phyloP scores from a whole-genome alignment of 2,888 invertebrate genomes.

The Drosophila mettleri region DNA sequence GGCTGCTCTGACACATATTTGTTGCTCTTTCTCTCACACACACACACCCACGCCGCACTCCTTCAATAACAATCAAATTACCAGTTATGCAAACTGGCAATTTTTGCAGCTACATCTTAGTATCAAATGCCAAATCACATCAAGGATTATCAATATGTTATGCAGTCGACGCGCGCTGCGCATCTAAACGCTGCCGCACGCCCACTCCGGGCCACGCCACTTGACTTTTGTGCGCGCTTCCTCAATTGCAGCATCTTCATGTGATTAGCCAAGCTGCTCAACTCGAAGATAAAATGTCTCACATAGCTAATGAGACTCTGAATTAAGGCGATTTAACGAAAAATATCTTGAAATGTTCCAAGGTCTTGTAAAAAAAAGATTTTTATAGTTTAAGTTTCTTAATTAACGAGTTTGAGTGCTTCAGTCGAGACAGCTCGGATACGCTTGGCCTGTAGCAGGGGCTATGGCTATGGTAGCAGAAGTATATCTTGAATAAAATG shows the following conservation, averaged over 20 bases:
- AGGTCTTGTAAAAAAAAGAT: no score
- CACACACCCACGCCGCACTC: not conserved
- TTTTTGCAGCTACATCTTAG: conserved; percentile 42
- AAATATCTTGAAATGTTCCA: no score
- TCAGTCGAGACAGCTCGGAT: no score
- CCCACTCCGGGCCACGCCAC: not conserved
- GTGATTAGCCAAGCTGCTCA: not conserved
- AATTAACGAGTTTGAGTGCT: no score
- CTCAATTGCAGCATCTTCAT: not conserved
- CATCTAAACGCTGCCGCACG: not conserved
- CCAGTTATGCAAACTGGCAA: conserved; percentile 64
- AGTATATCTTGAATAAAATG: no score
- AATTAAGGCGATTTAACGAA: no score
- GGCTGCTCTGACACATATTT: conserved; percentile 7
- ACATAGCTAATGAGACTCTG: no score
- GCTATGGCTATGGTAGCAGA: no score
- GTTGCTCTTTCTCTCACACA: not conserved
- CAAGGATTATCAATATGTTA: conserved; percentile 55
- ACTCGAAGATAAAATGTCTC: no score
- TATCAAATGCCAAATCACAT: conserved; percentile 59
- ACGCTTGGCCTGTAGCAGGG: no score
- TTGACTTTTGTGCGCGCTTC: not conserved
- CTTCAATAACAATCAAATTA: conserved; percentile 64
- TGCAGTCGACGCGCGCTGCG: conserved; percentile 15
- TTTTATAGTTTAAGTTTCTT: no score